Evolutionary conservation across 2,888 invertebrate species (phyloP), one percentile per base, ranked within the genome.

Genomic region (Drosophila merina): DNA sequence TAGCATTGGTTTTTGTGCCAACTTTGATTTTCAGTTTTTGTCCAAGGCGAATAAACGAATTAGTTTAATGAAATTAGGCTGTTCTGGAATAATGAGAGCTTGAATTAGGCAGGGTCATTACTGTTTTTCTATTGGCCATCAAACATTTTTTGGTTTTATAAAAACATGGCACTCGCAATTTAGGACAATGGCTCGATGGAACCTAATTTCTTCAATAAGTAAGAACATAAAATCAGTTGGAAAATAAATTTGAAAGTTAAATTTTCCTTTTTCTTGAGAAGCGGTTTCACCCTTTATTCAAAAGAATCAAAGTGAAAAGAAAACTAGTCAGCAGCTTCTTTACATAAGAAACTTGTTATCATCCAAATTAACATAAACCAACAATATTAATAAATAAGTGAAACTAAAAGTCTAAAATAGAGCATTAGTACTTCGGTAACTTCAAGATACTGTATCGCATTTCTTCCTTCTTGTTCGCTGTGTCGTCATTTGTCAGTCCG

Each of bases 401-500:
- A 20, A 40, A 6, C 40, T 20, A 42, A 42, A 42, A 12, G 2
- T 20, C 7, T 14, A n/a, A 2, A 1, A 14, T 9, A 68, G 70
- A 33, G 68, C 33, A 57, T 68, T 7, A 1, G 1, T 1, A 8
- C 1, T 58, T 70, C 44, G 50, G 8, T 25, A 25, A 25, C 3
- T 3, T 6, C 8, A 9, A 30, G 0, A 0, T 0, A 8, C 1
- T 31, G 1, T 25, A 6, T 12, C 7, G 25, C 25, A 47, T 71
- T 60, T 52, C 68, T 66, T 71, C n/a, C 55, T 60, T 44, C 63
- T 76, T 69, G 73, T 58, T 42, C 26, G 42, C 73, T 26, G 49
- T 77, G 82, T 62, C 72, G 67, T 84, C 77, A 77, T 86, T 84
- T 82, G 67, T 79, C 74, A 72, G 70, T 14, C 62, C 74, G 66